Evolutionary conservation across 1,140 invertebrate species (phyloP), one percentile per base, ranked within the genome.

Genomic region (Drosophila sucinea): DNA sequence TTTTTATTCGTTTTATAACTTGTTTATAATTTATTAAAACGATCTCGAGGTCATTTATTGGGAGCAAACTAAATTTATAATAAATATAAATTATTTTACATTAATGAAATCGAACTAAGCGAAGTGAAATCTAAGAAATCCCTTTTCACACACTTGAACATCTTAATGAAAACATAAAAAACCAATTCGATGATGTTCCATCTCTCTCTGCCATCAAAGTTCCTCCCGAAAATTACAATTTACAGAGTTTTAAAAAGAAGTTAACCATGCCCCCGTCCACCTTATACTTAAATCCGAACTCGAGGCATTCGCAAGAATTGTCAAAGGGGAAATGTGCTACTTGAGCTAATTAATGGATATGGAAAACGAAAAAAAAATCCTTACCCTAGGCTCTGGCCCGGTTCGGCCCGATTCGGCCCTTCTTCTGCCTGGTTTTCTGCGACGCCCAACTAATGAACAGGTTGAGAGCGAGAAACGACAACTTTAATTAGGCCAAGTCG

Each of bases 331-430:
- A 82, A 68, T 51, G 58, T 57, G 74, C 74, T 78, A 70, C 79
- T 77, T 81, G 56, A 63, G 79, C 74, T 81, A 81, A 82, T 82
- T 82, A 82, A 82, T 82, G 74, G 64, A 82, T 72, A 66, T 74
- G 62, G 58, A 51, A 17, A 17, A 17, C 17, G 67, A 35, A 54
- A 65, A 64, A 38, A 58, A 61, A 67, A 35, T n/a, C 8, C 61
- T 11, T 41, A 60, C 56, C 27, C 38, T 54, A 62, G 40, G 58
- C 47, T 0, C 17, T n/a, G n/a, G n/a, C n/a, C n/a, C n/a, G n/a
- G n/a, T n/a, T n/a, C n/a, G 0, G 17, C 0, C 17, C 17, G 17
- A 0, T 17, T 82, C 69, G 76, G 60, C 77, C 32, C 33, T 56
- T 33, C n/a, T 10, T 11, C 10, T 30, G 2, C 2, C 30, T 38